These are phyloP conservation scores for Acyrthosiphon pisum DNA, from an alignment of 1,140 invertebrate genomes.

Conservation along the genomic window DNA sequence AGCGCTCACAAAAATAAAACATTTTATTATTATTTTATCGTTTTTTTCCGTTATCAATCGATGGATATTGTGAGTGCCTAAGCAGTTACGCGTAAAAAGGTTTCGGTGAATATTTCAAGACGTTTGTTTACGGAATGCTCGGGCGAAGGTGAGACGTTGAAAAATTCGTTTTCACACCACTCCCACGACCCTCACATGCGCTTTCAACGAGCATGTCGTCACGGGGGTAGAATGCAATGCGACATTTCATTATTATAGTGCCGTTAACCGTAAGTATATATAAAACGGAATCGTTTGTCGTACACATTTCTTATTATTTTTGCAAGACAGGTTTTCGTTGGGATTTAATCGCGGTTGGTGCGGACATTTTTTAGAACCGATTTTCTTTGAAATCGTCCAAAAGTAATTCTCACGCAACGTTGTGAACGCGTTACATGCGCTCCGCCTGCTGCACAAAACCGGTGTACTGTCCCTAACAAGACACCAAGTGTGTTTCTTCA, in stretches of 20 bases:
- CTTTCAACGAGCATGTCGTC: neutral
- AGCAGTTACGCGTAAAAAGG: neutral
- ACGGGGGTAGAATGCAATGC: neutral
- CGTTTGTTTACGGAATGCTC: neutral
- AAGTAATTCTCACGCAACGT: constrained; percentile 7
- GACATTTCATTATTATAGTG: constrained; percentile 12
- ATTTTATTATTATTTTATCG: constrained; percentile 14
- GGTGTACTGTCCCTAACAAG: neutral
- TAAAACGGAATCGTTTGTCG: neutral
- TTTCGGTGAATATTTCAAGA: neutral
- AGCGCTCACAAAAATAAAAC: neutral
- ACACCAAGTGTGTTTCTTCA: neutral
- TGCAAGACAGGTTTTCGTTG: neutral
- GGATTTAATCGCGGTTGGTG: neutral
- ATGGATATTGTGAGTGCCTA: neutral
- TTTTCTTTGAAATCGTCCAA: neutral
- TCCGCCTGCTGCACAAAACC: neutral
- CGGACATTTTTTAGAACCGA: neutral
- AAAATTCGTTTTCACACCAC: neutral
- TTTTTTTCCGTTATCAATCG: neutral
- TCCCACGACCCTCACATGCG: neutral
- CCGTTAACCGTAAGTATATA: neutral
- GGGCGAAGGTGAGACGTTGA: neutral
- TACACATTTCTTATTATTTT: neutral
- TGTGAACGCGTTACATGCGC: neutral